Evolutionary conservation across 2,888 invertebrate species (phyloP), one percentile per base, ranked within the genome.

Genomic region (Phortica magna): DNA sequence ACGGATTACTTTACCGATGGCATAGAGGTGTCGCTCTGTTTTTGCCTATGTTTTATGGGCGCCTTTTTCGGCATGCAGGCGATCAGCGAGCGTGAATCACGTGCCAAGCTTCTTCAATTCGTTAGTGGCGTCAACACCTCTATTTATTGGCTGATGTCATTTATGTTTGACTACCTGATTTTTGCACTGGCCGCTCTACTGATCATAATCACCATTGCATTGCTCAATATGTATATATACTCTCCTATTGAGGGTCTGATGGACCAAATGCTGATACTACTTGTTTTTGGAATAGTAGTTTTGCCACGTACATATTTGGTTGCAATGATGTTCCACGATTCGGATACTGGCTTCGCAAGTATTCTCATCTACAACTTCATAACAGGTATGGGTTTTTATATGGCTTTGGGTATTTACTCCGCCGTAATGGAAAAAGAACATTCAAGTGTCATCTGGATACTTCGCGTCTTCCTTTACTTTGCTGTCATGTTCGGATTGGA

Each of bases 41-140:
- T 95, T 89, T 95, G 95, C 87, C 93, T 96, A 91, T 93, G 95
- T 1, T 95, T 96, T 84, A 94, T 94, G 1, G 93, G 94, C 68
- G 81, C 84, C 3, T 94, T 94, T 67, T 95, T 93, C 83, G 91
- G 95, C 41, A 92, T 95, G 89, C 95, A 95, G 78, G 89, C 92
- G 57, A 82, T 86, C 0, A 83, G 95, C 91, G 96, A 96, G 89
- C 93, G 95, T 22, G 92, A 94, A 9, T 93, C 93, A 43, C 94
- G 95, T 59, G 94, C 95, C 0, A 96, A 96, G 86, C 93, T 96
- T 67, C 91, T 96, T 43, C 96, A 96, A 84, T 94, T 94, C 83
- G 95, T 96, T 0, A 94, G 95, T 2, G 96, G 96, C 0, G 93
- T 95, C 0, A 93, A 94, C 78, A 94, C 95, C 0, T 89, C 92